These are phyloP conservation scores for Orgyia antiqua DNA, from an alignment of 2,888 invertebrate genomes.

Conservation along the genomic window DNA sequence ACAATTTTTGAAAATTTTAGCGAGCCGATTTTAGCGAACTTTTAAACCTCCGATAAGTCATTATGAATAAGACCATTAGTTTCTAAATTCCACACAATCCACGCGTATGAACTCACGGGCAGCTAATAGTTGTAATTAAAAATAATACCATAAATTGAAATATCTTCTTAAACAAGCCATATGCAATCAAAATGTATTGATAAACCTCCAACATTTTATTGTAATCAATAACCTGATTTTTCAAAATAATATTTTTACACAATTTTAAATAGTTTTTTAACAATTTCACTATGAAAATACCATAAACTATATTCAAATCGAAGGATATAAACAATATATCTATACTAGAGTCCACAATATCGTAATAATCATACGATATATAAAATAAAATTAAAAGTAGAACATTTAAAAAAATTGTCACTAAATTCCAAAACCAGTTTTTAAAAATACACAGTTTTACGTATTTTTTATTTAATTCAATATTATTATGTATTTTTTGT, in stretches of 20 bases:
- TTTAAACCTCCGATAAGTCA: too few relatives aligned
- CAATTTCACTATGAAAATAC: conserved; percentile 4
- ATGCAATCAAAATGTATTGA: conserved; percentile 1
- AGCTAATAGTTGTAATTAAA: too few relatives aligned
- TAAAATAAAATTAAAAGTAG: not conserved
- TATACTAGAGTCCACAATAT: not conserved
- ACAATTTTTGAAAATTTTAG: too few relatives aligned
- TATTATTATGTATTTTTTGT: not conserved
- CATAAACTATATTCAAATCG: conserved; percentile 9
- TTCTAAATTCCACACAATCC: too few relatives aligned
- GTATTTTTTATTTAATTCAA: not conserved
- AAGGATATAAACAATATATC: conserved; percentile 1
- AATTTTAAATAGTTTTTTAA: conserved; percentile 5
- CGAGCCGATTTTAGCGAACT: too few relatives aligned
- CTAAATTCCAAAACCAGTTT: conserved; percentile 4
- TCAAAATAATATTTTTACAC: conserved; percentile 1
- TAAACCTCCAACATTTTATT: conserved; percentile 1
- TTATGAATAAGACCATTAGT: too few relatives aligned
- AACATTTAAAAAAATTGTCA: not conserved
- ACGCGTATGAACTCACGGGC: too few relatives aligned
- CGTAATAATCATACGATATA: not conserved
- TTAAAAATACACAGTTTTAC: not conserved
- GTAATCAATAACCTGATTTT: not conserved
- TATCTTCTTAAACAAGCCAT: conserved; percentile 2
- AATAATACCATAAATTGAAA: conserved; percentile 5